Percentiles rank a stretch among this genome's conserved stretches.
These are phyloP conservation scores for Meandrina meandrites DNA, from an alignment of 92 coral and sea anemone species.

Conservation along the genomic window DNA sequence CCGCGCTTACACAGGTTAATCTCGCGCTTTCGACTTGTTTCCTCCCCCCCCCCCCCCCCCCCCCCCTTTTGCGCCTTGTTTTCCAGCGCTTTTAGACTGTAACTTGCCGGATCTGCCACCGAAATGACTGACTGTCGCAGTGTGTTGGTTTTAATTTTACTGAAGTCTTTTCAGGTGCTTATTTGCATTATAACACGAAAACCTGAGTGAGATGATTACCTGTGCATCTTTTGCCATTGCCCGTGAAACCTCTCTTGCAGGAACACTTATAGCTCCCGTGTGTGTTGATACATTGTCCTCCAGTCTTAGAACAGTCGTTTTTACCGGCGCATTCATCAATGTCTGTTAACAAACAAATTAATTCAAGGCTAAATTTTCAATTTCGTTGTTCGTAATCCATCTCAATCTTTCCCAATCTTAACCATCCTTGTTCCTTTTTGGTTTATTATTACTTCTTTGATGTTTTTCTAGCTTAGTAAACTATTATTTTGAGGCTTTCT, in stretches of 20 bases:
- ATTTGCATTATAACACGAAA: neutral
- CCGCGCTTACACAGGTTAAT: no score
- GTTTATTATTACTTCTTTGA: no score
- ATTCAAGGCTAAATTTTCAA: no score
- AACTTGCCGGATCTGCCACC: neutral
- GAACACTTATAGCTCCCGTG: conserved; percentile 29
- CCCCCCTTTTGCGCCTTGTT: no score
- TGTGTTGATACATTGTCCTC: conserved; percentile 36
- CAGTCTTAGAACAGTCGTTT: conserved; percentile 4
- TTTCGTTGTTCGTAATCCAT: no score
- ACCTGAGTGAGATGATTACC: conserved; percentile 4
- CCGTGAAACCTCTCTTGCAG: conserved; percentile 2
- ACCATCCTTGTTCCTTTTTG: no score
- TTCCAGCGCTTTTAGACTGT: neutral
- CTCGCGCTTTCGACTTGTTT: neutral
- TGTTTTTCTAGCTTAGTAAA: no score
- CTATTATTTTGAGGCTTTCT: no score
- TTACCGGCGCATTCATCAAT: conserved; percentile 25
- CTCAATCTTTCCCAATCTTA: no score
- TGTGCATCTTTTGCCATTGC: conserved; percentile 21
- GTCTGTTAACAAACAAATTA: neutral
- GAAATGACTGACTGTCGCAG: neutral
- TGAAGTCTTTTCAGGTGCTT: neutral
- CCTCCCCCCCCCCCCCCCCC: no score
- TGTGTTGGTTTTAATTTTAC: neutral